phyloP scores from a whole-genome alignment of 2,797 vertebrate species.

The Pipistrellus nathusii region DNA sequence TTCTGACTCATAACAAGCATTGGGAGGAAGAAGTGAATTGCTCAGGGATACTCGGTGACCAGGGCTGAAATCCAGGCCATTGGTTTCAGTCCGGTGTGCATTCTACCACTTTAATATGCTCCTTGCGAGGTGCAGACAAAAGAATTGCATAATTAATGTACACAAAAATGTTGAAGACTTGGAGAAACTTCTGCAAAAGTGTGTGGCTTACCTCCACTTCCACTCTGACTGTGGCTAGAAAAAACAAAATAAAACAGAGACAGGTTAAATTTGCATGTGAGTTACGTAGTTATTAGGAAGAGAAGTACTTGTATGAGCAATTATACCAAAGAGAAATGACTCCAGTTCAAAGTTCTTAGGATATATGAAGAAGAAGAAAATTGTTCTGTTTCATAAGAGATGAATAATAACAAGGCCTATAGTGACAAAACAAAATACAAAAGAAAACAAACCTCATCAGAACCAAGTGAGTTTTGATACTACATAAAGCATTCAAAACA shows the following conservation, averaged over 20 bases:
- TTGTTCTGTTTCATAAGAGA: not conserved
- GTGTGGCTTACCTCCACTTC: constrained; percentile 89
- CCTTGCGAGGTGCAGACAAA: not conserved
- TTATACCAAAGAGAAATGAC: not conserved
- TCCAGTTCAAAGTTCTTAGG: constrained; percentile 27
- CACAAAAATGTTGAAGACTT: not conserved
- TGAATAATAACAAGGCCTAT: not conserved
- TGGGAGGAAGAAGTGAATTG: not conserved
- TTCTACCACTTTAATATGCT: not conserved
- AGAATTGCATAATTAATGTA: not conserved
- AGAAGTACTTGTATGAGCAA: not conserved
- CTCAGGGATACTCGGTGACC: not conserved
- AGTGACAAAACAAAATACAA: not conserved
- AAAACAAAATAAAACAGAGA: constrained; percentile 67
- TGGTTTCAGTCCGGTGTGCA: not conserved
- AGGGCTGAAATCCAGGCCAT: not conserved
- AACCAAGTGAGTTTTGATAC: not conserved
- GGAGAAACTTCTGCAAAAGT: not conserved
- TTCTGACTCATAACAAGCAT: not conserved
- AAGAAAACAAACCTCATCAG: not conserved
- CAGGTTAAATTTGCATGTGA: constrained; percentile 67
- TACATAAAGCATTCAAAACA: not conserved
- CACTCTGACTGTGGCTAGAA: constrained; percentile 86
- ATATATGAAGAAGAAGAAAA: constrained; percentile 3
- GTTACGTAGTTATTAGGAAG: not conserved